Percentiles rank a stretch among this genome's conserved stretches.
Evolutionary conservation across 2,888 invertebrate genomes (phyloP).

Genomic region (Panopea generosa): DNA sequence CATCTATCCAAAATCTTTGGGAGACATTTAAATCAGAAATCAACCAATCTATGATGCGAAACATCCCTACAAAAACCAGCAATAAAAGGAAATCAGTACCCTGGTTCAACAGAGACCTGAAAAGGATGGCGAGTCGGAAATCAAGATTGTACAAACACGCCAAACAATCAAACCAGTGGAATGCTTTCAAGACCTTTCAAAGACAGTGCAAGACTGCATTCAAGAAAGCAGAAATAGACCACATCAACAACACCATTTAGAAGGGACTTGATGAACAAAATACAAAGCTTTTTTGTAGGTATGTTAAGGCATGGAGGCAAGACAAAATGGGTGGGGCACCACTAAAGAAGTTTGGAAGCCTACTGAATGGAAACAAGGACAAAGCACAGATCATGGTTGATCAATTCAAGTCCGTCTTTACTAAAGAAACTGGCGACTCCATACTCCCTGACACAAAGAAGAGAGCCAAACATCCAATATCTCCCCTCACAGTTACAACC

Average conservation of each 20-base stretch:
- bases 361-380: too few species aligned
- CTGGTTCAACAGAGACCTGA: slow-evolving; percentile 39
- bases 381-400: too few species aligned
- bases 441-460: too few species aligned
- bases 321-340: slow-evolving; percentile 46
- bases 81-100: slow-evolving; percentile 14
- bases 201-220: slow-evolving; percentile 40
- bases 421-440: too few species aligned
- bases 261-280: slow-evolving; percentile 49
- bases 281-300: slow-evolving; percentile 57
- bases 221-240: slow-evolving; percentile 35
- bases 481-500: too few species aligned
- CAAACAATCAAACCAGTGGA: slow-evolving; percentile 33
- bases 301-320: slow-evolving; percentile 47
- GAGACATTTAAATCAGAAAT: not conserved
- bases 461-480: too few species aligned
- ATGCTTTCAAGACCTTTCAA: slow-evolving; percentile 23
- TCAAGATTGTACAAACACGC: slow-evolving; percentile 31
- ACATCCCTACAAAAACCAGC: slow-evolving; percentile 23
- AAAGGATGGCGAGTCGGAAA: slow-evolving; percentile 27
- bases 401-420: too few species aligned
- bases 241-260: slow-evolving; percentile 21
- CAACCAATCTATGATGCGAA: slow-evolving; percentile 5
- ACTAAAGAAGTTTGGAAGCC: too few species aligned
- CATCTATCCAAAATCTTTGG: slow-evolving; percentile 10